Evolutionary conservation across 2,888 invertebrate species (phyloP).

Genomic region (Tuberolachnus salignus): DNA sequence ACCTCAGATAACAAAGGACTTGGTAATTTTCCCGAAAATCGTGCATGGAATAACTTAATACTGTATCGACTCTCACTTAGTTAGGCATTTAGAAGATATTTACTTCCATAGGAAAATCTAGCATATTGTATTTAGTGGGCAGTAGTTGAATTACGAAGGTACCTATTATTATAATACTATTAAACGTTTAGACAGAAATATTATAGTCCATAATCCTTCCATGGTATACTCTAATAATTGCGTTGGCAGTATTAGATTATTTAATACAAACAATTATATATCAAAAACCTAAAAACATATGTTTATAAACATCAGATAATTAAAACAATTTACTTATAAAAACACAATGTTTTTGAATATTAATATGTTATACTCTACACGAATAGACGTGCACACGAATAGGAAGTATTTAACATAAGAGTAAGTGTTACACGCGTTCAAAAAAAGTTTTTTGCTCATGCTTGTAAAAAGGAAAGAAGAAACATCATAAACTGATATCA

Average conservation of each 20-base stretch:
- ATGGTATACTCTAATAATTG: neutral
- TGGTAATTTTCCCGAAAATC: neutral
- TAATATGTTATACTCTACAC: neutral
- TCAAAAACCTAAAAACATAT: no score
- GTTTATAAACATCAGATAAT: no score
- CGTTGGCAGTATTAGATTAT: neutral
- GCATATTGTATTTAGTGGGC: neutral
- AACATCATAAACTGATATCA: conserved; percentile 18
- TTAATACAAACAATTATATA: no score
- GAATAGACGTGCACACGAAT: no score
- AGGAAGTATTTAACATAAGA: conserved; percentile 8
- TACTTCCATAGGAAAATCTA: neutral
- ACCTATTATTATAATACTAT: no score
- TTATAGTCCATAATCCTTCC: neutral
- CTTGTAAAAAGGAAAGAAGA: neutral
- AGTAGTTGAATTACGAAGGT: no score
- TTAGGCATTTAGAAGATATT: neutral
- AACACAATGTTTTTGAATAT: no score
- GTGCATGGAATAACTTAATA: neutral
- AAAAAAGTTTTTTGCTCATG: no score
- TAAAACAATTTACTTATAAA: no score
- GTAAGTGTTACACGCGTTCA: neutral
- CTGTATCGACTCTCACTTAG: neutral
- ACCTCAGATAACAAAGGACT: neutral
- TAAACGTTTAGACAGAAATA: no score